phyloP scores from a whole-genome alignment of 2,888 invertebrate genomes.

The Polyploca ridens region DNA sequence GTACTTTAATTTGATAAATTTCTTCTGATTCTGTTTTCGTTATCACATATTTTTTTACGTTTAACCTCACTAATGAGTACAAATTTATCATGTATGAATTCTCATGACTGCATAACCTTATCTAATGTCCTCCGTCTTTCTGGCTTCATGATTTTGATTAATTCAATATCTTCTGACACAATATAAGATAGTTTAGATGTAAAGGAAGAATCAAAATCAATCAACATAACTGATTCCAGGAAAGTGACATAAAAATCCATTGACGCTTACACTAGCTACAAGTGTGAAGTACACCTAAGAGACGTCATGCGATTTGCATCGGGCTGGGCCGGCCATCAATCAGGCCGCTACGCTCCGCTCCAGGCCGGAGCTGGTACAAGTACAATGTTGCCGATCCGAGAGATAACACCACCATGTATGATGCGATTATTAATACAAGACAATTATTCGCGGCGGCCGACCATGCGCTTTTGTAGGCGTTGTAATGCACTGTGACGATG shows the following conservation, averaged over 20 bases:
- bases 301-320: slow-evolving; percentile 27
- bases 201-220: neutral
- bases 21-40: too few relatives aligned
- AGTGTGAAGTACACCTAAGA: slow-evolving; percentile 7
- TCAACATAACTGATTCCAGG: neutral
- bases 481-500: slow-evolving; percentile 32
- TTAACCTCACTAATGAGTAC: too few relatives aligned
- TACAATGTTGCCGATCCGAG: slow-evolving; percentile 43
- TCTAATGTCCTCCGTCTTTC: too few relatives aligned
- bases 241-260: neutral
- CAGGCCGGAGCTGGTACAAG: slow-evolving; percentile 49
- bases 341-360: slow-evolving; percentile 53
- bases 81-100: too few relatives aligned
- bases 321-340: slow-evolving; percentile 50
- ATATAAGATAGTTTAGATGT: too few relatives aligned
- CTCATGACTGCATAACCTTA: too few relatives aligned
- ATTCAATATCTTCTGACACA: too few relatives aligned
- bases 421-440: slow-evolving; percentile 50
- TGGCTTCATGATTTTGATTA: too few relatives aligned
- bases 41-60: too few relatives aligned
- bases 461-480: slow-evolving; percentile 8
- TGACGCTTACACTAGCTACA: neutral
- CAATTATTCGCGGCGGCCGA: slow-evolving; percentile 36
- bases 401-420: slow-evolving; percentile 54
- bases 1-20: too few relatives aligned